Percentiles rank a stretch among this genome's conserved stretches.
phyloP scores from a whole-genome alignment of 1,140 invertebrate genomes.

The Rhagoletis pomonella region DNA sequence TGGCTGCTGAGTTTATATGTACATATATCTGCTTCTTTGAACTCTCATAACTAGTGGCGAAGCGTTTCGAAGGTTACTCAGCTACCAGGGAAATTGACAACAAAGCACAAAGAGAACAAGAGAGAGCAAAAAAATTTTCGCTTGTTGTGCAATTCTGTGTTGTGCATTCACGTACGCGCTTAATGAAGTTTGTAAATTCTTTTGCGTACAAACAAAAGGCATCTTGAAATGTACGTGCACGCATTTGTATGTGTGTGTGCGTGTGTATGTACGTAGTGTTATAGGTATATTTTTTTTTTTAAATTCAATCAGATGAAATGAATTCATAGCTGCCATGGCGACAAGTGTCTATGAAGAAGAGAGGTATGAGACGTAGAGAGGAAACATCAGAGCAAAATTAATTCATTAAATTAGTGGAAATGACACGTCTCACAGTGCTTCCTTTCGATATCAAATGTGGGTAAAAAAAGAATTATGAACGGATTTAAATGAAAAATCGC shows the following conservation, averaged over 20 bases:
- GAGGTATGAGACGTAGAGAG: background rate
- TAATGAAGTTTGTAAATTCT: background rate
- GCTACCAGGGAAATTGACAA: too few species aligned
- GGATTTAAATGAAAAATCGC: too few species aligned
- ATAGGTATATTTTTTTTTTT: background rate
- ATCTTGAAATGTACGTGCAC: background rate
- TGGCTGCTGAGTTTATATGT: too few species aligned
- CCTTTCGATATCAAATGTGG: too few species aligned
- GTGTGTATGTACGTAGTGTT: background rate
- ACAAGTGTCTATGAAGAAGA: background rate
- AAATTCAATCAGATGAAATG: background rate
- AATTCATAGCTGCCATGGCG: slow-evolving; percentile 3
- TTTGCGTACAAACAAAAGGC: background rate
- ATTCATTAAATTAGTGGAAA: slow-evolving; percentile 5
- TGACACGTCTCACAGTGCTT: background rate
- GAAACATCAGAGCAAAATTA: background rate
- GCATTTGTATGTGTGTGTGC: background rate
- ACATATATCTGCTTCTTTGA: too few species aligned
- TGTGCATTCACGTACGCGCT: background rate
- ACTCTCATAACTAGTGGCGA: too few species aligned
- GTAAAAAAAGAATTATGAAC: too few species aligned
- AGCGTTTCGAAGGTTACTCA: too few species aligned
- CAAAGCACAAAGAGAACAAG: too few species aligned
- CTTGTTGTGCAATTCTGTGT: too few species aligned
- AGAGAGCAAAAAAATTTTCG: too few species aligned